Conservation (phyloP, 2,888 invertebrate genomes). For the Amblyteles armatorius region DNA sequence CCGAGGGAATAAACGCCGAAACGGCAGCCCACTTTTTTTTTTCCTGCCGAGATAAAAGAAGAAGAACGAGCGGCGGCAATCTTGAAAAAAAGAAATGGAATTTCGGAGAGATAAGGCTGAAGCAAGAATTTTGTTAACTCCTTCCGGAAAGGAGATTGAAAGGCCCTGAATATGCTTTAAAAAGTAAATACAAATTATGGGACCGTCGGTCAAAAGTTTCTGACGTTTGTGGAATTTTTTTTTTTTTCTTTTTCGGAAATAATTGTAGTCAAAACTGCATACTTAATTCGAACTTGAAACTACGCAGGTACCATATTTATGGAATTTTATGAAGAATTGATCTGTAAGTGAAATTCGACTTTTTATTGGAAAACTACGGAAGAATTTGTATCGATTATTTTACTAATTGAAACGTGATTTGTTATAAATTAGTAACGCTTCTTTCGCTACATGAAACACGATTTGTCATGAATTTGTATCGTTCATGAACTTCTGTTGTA, state of each 20-base stretch:
- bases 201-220: neutral
- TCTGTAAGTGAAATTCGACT: too few relatives aligned
- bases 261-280: neutral
- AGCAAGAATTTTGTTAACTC: neutral
- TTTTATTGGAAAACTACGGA: too few relatives aligned
- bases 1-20: constrained; percentile 34
- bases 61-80: neutral
- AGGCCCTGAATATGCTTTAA: neutral
- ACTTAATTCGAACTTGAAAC: too few relatives aligned
- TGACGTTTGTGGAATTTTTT: neutral
- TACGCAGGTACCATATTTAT: too few relatives aligned
- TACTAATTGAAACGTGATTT: too few relatives aligned
- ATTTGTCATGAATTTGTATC: too few relatives aligned
- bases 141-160: neutral
- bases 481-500: too few relatives aligned
- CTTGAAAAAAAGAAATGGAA: neutral
- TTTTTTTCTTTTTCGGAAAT: neutral
- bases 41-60: constrained; percentile 6
- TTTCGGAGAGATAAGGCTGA: constrained; percentile 2
- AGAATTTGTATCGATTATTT: too few relatives aligned
- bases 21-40: neutral
- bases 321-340: too few relatives aligned
- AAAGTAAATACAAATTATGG: neutral
- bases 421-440: too few relatives aligned
- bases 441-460: too few relatives aligned